These are phyloP conservation scores for Vicugna pacos DNA, from an alignment of 2,113 vertebrate species.

Conservation along the genomic window DNA sequence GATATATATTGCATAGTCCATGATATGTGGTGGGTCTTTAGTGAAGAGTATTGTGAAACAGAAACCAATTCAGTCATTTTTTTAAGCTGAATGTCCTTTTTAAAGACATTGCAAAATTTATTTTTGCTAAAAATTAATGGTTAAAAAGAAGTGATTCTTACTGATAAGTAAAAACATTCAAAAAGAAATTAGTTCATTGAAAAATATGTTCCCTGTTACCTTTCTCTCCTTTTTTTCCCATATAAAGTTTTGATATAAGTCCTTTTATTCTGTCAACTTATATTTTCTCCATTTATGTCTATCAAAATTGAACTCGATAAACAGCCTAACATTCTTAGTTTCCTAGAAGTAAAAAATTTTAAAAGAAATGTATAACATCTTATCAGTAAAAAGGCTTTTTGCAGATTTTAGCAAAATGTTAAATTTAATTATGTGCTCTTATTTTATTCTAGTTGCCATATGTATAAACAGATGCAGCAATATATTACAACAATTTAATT, in stretches of 20 bases:
- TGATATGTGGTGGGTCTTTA: neutral
- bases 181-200: slow-evolving; percentile 33
- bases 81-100: neutral
- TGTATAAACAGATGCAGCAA: neutral
- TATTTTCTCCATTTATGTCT: neutral
- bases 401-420: slow-evolving; percentile 38
- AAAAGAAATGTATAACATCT: neutral
- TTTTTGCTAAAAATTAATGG: neutral
- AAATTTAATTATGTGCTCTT: neutral
- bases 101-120: neutral
- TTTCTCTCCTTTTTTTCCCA: neutral
- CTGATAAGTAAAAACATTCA: slow-evolving; percentile 24
- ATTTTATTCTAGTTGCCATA: neutral
- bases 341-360: neutral
- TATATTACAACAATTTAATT: slow-evolving; percentile 43
- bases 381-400: neutral
- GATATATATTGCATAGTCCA: neutral
- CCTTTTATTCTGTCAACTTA: slow-evolving; percentile 32
- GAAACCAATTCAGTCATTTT: slow-evolving; percentile 6
- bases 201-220: neutral
- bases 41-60: slow-evolving; percentile 25
- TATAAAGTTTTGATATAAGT: neutral
- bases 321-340: neutral
- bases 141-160: slow-evolving; percentile 23
- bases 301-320: slow-evolving; percentile 7